A percentile compares a stretch with the other conserved stretches of the same genome.
These are phyloP conservation scores for Synanthedon andrenaeformis DNA, from an alignment of 2,888 invertebrate genomes.

Conservation along the genomic window DNA sequence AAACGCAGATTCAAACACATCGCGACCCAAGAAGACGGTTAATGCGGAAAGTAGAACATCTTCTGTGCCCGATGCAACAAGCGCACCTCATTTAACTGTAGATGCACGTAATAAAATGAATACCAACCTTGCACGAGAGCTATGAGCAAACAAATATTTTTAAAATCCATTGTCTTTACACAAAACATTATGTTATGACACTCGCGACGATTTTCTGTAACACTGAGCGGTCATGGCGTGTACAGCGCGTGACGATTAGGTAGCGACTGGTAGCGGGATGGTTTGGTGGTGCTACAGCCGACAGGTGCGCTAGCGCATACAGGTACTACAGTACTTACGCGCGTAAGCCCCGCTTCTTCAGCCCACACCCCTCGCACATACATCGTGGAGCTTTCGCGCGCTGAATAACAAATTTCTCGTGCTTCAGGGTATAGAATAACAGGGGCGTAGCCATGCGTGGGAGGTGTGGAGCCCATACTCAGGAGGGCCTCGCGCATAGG, in stretches of 20 bases:
- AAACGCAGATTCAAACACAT: not conserved
- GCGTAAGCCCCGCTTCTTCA: constrained; percentile 9
- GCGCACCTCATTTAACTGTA: not conserved
- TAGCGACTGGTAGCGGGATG: constrained; percentile 24
- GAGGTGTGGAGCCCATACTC: no score
- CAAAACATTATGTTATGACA: constrained; percentile 28
- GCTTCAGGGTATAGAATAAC: constrained; percentile 3
- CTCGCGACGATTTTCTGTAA: constrained; percentile 36
- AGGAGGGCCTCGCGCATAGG: no score
- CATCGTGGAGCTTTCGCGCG: constrained; percentile 39
- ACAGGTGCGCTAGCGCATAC: constrained; percentile 27
- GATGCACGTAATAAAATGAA: not conserved
- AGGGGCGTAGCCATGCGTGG: no score
- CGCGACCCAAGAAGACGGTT: not conserved
- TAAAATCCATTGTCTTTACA: constrained; percentile 49
- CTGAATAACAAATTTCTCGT: constrained; percentile 46
- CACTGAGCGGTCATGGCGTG: constrained; percentile 35
- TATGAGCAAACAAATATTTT: constrained; percentile 24
- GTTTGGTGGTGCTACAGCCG: constrained; percentile 4
- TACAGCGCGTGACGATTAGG: constrained; percentile 20
- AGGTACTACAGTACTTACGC: constrained; percentile 5
- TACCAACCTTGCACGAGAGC: constrained; percentile 32
- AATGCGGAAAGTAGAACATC: not conserved
- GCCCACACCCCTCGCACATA: constrained; percentile 7
- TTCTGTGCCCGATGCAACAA: not conserved